Conservation (phyloP, 1,140 invertebrate species). For the Plodia interpunctella region DNA sequence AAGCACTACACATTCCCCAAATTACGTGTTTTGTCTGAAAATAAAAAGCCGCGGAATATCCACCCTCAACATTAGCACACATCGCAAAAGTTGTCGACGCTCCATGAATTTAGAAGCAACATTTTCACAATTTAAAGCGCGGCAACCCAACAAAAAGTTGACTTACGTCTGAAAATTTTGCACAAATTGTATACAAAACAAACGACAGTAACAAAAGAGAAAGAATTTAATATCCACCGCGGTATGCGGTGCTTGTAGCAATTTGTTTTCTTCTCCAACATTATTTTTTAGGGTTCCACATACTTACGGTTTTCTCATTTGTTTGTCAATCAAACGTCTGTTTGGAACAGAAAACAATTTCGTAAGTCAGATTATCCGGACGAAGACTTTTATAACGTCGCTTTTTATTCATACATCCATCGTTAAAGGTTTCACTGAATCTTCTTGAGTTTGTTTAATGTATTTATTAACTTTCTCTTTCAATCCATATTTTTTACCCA, state of each 20-base stretch:
- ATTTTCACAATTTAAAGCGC: constrained; percentile 38
- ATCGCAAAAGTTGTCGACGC: constrained; percentile 21
- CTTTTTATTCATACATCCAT: neutral
- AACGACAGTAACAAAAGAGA: constrained; percentile 45
- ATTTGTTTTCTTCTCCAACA: constrained; percentile 53
- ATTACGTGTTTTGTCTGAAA: constrained; percentile 8
- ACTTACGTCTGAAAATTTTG: constrained; percentile 35
- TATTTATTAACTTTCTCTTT: too few relatives aligned
- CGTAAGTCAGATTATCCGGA: neutral
- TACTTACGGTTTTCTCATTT: constrained; percentile 25
- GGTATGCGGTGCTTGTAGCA: constrained; percentile 47
- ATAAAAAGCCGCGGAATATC: neutral
- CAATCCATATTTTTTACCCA: too few relatives aligned
- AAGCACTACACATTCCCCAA: neutral
- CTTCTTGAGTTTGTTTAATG: too few relatives aligned
- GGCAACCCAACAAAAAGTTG: constrained; percentile 39
- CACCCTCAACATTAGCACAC: constrained; percentile 6
- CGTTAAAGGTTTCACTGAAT: too few relatives aligned
- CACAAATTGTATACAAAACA: constrained; percentile 53
- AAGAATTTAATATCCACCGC: constrained; percentile 64
- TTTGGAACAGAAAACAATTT: constrained; percentile 9
- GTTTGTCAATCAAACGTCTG: constrained; percentile 16
- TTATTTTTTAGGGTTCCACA: constrained; percentile 36
- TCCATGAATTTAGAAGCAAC: constrained; percentile 29
- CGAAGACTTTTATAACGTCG: neutral